phyloP scores from a whole-genome alignment of 2,797 vertebrate species.

The Sternotherus odoratus region DNA sequence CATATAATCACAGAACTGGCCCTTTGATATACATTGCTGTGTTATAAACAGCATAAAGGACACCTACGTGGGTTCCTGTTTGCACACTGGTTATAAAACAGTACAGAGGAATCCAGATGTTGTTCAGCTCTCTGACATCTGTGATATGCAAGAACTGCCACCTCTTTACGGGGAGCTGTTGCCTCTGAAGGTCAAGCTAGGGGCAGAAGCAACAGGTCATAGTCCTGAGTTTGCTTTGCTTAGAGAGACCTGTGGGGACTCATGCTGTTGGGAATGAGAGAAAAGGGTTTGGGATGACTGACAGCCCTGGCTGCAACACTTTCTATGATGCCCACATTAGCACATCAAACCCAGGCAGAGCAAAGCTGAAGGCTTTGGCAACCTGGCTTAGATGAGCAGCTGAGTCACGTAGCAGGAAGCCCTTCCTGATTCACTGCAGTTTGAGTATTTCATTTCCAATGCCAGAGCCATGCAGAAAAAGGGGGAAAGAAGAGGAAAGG shows the following conservation, averaged over 20 bases:
- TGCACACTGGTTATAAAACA: slow-evolving; percentile 39
- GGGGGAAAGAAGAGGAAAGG: slow-evolving; percentile 21
- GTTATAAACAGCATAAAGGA: neutral
- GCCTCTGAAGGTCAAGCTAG: neutral
- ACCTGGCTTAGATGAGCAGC: fast-evolving
- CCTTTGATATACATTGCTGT: neutral
- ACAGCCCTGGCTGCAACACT: neutral
- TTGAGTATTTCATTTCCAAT: neutral
- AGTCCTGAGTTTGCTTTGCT: neutral
- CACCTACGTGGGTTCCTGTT: slow-evolving; percentile 44
- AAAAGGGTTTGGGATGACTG: neutral
- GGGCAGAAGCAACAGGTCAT: neutral
- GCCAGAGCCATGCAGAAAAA: neutral
- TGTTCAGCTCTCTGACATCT: slow-evolving; percentile 1
- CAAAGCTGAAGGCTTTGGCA: slow-evolving; percentile 33
- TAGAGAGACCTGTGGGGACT: neutral
- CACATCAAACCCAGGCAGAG: neutral
- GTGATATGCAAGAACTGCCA: neutral
- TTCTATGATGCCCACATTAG: slow-evolving; percentile 15
- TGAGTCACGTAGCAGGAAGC: neutral
- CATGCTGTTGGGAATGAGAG: neutral
- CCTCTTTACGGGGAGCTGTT: neutral
- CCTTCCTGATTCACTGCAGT: neutral
- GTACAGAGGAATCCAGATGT: slow-evolving; percentile 71
- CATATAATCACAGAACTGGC: neutral